phyloP scores from a whole-genome alignment of 2,797 vertebrate genomes.

The Acipenser transmontanus region DNA sequence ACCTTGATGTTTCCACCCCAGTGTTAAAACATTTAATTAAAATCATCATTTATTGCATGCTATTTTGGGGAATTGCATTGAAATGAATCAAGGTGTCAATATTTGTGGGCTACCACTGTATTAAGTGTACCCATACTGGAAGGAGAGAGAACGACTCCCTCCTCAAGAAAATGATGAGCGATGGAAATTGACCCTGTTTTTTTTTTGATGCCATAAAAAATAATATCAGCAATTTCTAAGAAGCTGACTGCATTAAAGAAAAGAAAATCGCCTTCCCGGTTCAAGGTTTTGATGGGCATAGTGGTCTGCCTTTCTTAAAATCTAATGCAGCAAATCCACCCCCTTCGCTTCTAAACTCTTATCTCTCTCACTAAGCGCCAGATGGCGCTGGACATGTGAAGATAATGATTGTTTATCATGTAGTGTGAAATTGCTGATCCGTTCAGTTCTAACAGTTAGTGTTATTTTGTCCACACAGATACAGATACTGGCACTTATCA shows the following conservation, averaged over 20 bases:
- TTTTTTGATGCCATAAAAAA: slow-evolving; percentile 33
- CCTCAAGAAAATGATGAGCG: slow-evolving; percentile 40
- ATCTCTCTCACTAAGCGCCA: slow-evolving; percentile 54
- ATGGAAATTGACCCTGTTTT: slow-evolving; percentile 36
- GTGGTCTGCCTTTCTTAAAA: not conserved
- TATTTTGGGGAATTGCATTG: too few species aligned
- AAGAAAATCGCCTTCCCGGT: not conserved
- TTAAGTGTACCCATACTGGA: too few species aligned
- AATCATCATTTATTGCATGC: too few species aligned
- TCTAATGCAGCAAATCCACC: slow-evolving; percentile 15
- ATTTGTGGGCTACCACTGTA: too few species aligned
- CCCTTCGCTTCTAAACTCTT: slow-evolving; percentile 28
- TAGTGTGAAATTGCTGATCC: slow-evolving; percentile 61
- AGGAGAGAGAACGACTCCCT: too few species aligned
- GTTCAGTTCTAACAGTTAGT: slow-evolving; percentile 56
- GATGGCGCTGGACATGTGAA: slow-evolving; percentile 58
- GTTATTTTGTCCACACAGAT: slow-evolving; percentile 66
- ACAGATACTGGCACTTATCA: slow-evolving; percentile 87
- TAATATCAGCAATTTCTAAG: slow-evolving; percentile 44
- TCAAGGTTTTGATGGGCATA: not conserved
- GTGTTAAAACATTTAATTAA: too few species aligned
- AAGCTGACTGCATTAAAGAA: not conserved
- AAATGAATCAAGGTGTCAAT: too few species aligned
- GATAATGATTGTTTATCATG: slow-evolving; percentile 68
- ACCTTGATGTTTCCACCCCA: too few species aligned